phyloP scores from a whole-genome alignment of 2,113 vertebrate genomes.

The Dinomys branickii region DNA sequence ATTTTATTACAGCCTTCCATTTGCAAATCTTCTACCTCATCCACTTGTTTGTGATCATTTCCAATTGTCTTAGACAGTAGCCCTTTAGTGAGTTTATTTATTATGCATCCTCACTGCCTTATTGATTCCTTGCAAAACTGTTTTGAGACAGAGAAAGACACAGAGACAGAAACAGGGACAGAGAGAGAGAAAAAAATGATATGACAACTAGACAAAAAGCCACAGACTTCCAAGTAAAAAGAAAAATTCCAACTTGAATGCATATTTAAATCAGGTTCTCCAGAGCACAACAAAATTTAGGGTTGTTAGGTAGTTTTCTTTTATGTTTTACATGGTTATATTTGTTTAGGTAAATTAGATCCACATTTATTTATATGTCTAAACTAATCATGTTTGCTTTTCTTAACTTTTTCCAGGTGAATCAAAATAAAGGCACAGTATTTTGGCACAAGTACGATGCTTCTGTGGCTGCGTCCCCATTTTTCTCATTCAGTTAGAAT shows the following conservation, averaged over 20 bases:
- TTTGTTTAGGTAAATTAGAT: slow-evolving; percentile 24
- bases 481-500: not conserved
- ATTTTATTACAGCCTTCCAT: not conserved
- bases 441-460: not conserved
- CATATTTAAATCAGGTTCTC: not conserved
- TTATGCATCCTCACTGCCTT: not conserved
- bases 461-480: not conserved
- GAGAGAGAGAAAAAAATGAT: not conserved
- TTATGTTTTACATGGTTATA: not conserved
- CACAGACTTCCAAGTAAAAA: not conserved
- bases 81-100: not conserved
- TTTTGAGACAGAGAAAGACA: not conserved
- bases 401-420: slow-evolving; percentile 52
- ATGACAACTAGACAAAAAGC: not conserved
- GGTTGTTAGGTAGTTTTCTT: not conserved
- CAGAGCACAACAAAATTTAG: not conserved
- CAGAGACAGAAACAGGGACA: not conserved
- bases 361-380: not conserved
- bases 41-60: slow-evolving; percentile 17
- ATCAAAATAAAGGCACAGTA: not conserved
- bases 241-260: not conserved
- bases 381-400: not conserved
- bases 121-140: slow-evolving; percentile 30
- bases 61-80: not conserved
- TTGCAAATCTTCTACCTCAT: not conserved